phyloP scores from a whole-genome alignment of 2,113 vertebrate species.

The Shinisaurus crocodilurus region DNA sequence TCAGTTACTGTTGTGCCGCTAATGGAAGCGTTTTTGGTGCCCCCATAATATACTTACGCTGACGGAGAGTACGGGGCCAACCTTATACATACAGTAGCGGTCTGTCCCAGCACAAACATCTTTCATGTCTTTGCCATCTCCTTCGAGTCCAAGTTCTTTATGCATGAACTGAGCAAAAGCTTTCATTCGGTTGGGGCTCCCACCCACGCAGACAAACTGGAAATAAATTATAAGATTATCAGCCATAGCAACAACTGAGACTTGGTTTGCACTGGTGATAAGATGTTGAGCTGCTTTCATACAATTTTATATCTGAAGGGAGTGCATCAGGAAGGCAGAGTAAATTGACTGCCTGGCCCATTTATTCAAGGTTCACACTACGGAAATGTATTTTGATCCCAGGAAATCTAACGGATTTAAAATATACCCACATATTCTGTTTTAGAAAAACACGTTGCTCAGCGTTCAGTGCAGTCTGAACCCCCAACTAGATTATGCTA shows the following conservation, averaged over 20 bases:
- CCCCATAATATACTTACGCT: constrained; percentile 73
- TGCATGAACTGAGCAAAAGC: constrained; percentile 85
- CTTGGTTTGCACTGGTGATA: neutral
- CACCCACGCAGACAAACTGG: constrained; percentile 88
- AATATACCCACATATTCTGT: neutral
- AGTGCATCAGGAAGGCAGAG: neutral
- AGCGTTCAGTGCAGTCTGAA: neutral
- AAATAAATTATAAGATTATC: fast-evolving
- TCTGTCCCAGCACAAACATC: constrained; percentile 87
- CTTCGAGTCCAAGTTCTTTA: constrained; percentile 79
- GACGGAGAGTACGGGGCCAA: constrained; percentile 85
- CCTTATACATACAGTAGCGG: constrained; percentile 87
- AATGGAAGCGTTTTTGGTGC: neutral
- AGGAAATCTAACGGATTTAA: neutral
- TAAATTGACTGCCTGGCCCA: neutral
- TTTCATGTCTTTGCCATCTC: constrained; percentile 68
- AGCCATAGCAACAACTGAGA: neutral
- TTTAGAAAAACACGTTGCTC: neutral
- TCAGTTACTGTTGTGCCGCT: neutral
- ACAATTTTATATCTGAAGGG: fast-evolving
- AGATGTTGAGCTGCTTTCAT: fast-evolving
- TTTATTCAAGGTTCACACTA: neutral
- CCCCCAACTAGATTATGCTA: neutral
- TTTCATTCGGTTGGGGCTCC: constrained; percentile 87
- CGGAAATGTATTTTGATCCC: neutral